Evolutionary conservation across 2,113 vertebrate genomes (phyloP), one percentile per base, ranked within the genome.

Genomic region (Colaptes auratus): DNA sequence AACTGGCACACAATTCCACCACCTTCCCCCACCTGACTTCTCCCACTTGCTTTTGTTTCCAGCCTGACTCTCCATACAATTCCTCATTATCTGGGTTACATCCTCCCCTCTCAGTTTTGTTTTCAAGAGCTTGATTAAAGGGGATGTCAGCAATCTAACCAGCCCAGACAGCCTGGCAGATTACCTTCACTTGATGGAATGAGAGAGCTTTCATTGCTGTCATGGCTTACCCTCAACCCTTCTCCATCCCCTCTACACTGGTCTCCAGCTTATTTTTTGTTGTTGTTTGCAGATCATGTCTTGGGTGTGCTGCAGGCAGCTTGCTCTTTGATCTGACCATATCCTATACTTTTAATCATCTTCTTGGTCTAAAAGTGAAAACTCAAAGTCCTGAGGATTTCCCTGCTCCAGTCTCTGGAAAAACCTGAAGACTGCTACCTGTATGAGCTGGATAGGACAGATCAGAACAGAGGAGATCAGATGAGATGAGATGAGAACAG

Each of bases 21-120:
- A 86, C 84, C 44, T 91, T 94, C 67, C 84, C 92, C 88, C 85
- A 86, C 91, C 86, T 87, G 72, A 55, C 53, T 92, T 92, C 88
- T 79, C 91, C 84, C 74, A 23, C 74, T 79, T 94, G 87, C 60
- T 44, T 96, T 96, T 81, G 73, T 95, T 93, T 97, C 78, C 86
- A 91, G 83, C 30, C 56, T 87, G 78, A 73, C 86, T 95, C 86
- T 95, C 94, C 84, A 77, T 80, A n/a, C 66, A 88, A 74, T 59
- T 56, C 86, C 63, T 92, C 77, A 74, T 95, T 97, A 96, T 90
- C 95, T 96, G 90, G 94, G 96, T 95, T 96, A 94, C 80, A 75
- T 58, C 61, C 88, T 90, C 74, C 82, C 70, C 63, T 91, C 88
- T 60, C 87, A 59, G 78, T 70, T 88, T 88, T 92, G 77, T 92